Evolutionary conservation across 92 coral and sea anemone genomes (phyloP).

Genomic region (Meandrina meandrites): DNA sequence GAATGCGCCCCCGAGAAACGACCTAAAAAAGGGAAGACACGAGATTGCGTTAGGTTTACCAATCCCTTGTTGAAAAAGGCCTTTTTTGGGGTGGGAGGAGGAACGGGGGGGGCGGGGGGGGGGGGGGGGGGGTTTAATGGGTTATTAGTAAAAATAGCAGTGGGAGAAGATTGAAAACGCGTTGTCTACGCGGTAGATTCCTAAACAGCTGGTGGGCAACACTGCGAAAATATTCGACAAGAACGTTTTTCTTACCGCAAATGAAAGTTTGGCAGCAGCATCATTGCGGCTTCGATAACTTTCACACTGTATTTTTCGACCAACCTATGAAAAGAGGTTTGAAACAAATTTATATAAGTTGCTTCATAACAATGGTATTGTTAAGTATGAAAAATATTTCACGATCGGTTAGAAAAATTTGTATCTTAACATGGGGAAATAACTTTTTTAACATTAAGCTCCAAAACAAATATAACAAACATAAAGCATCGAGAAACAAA

Average conservation of each 20-base stretch:
- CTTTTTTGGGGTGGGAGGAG: no score
- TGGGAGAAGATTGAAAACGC: neutral
- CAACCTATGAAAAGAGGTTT: slow-evolving; percentile 19
- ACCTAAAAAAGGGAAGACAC: slow-evolving; percentile 47
- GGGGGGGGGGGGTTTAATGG: no score
- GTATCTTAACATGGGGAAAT: no score
- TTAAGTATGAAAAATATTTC: no score
- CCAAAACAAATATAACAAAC: no score
- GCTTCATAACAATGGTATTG: neutral
- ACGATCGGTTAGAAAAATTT: no score
- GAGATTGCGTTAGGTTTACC: neutral
- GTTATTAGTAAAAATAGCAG: no score
- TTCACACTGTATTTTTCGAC: slow-evolving; percentile 40
- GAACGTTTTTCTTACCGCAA: slow-evolving; percentile 27
- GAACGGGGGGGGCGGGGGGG: no score
- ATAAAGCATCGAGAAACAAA: no score
- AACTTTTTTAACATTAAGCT: no score
- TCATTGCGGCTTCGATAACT: slow-evolving; percentile 34
- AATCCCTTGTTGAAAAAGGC: neutral
- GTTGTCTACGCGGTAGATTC: no score
- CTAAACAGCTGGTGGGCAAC: neutral
- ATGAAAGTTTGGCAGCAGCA: slow-evolving; percentile 21
- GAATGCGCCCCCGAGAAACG: slow-evolving; percentile 81
- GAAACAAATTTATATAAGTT: neutral
- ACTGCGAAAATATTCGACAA: neutral